Percentiles rank a stretch among this genome's conserved stretches.
These are phyloP conservation scores for Dunckerocampus dactyliophorus DNA, from an alignment of 2,113 vertebrate species.

Conservation along the genomic window DNA sequence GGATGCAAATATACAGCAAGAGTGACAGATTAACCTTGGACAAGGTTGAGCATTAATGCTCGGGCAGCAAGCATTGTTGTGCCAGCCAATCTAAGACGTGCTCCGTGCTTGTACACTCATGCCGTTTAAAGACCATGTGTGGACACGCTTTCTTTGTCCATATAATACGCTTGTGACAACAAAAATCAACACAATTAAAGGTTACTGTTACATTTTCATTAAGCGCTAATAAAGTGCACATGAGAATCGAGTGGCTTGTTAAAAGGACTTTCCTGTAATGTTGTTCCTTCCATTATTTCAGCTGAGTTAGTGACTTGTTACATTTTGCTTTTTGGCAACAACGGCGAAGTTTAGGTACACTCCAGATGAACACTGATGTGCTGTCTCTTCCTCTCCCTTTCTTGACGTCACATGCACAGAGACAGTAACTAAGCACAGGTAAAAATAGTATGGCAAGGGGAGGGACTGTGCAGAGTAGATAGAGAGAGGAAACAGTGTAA, in stretches of 20 bases:
- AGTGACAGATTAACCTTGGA: constrained; percentile 79
- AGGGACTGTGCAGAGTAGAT: constrained; percentile 62
- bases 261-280: not conserved
- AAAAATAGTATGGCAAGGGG: constrained; percentile 66
- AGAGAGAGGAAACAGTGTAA: constrained; percentile 59
- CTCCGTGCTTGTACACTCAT: not conserved
- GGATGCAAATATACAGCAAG: constrained; percentile 75
- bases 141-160: not conserved
- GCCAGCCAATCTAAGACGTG: constrained; percentile 28
- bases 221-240: not conserved
- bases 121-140: not conserved
- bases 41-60: constrained; percentile 68
- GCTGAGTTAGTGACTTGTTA: no score
- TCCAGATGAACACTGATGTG: constrained; percentile 31
- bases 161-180: not conserved
- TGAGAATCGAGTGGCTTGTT: not conserved
- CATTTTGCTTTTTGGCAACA: not conserved
- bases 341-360: constrained; percentile 7
- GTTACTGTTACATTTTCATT: not conserved
- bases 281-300: not conserved
- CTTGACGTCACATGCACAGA: constrained; percentile 59
- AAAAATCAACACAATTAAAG: not conserved
- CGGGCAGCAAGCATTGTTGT: constrained; percentile 38
- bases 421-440: constrained; percentile 63
- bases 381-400: constrained; percentile 7